Evolutionary conservation across 2,113 vertebrate genomes (phyloP).

Genomic region (Axis porcinus): DNA sequence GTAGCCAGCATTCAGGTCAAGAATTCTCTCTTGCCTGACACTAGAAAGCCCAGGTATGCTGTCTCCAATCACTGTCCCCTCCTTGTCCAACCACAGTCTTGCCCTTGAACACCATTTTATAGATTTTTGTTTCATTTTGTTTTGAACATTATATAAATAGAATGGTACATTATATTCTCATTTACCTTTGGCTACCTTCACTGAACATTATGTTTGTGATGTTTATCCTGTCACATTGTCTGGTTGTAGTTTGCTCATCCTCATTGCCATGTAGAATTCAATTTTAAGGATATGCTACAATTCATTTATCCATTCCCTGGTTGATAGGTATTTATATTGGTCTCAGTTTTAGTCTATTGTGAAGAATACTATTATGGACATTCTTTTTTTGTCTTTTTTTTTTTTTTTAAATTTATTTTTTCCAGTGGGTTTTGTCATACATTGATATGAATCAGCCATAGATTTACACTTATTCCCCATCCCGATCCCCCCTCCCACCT

Average conservation of each 20-base stretch:
- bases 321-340: background rate
- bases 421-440: too few species aligned
- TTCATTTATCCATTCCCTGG: background rate
- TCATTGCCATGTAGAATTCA: background rate
- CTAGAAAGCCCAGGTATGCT: background rate
- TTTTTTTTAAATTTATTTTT: too few species aligned
- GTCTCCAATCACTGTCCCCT: background rate
- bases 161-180: background rate
- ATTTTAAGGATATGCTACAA: background rate
- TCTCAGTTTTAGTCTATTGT: background rate
- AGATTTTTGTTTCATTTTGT: background rate
- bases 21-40: background rate
- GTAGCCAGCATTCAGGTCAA: background rate
- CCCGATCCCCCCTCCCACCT: too few species aligned
- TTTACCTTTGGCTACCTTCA: background rate
- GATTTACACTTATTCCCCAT: too few species aligned
- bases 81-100: background rate
- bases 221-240: background rate
- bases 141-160: background rate
- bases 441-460: too few species aligned
- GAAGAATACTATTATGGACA: background rate
- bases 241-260: background rate
- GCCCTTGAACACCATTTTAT: background rate
- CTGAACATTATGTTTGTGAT: background rate
- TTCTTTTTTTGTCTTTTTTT: too few species aligned